Percentiles rank a stretch among this genome's conserved stretches.
phyloP scores from a whole-genome alignment of 2,797 vertebrate genomes.

The Rhynchonycteris naso region DNA sequence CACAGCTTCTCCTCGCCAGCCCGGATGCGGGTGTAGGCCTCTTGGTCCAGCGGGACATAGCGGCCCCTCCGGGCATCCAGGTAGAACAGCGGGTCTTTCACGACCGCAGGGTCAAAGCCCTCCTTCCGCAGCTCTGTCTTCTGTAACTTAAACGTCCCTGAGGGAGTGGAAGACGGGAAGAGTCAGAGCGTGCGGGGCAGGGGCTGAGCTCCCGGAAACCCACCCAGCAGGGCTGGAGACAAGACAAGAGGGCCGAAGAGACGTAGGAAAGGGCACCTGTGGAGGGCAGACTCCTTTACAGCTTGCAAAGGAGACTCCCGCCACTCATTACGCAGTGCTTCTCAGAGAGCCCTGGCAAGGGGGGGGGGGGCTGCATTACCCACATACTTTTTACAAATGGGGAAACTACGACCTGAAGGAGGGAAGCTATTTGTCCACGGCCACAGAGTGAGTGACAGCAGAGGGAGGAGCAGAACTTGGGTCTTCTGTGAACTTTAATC shows the following conservation, averaged over 20 bases:
- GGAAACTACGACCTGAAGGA: neutral
- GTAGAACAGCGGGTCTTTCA: conserved; percentile 94
- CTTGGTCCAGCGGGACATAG: conserved; percentile 89
- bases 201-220: neutral
- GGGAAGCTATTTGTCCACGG: neutral
- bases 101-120: conserved; percentile 88
- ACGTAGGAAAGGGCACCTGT: too few species aligned
- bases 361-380: accelerated
- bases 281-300: neutral
- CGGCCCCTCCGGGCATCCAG: conserved; percentile 92
- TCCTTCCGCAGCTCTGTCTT: conserved; percentile 95
- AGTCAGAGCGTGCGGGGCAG: neutral
- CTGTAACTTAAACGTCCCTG: conserved; percentile 98
- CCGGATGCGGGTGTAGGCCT: conserved; percentile 90
- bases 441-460: neutral
- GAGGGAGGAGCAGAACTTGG: neutral
- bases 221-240: neutral
- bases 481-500: neutral
- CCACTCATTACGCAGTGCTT: accelerated
- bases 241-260: neutral
- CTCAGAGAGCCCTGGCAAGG: neutral
- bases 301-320: neutral
- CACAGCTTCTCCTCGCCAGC: conserved; percentile 95
- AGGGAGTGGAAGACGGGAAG: neutral
- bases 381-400: neutral